These are phyloP conservation scores for Drosophila kuntzei DNA, from an alignment of 2,888 invertebrate species.

Conservation along the genomic window DNA sequence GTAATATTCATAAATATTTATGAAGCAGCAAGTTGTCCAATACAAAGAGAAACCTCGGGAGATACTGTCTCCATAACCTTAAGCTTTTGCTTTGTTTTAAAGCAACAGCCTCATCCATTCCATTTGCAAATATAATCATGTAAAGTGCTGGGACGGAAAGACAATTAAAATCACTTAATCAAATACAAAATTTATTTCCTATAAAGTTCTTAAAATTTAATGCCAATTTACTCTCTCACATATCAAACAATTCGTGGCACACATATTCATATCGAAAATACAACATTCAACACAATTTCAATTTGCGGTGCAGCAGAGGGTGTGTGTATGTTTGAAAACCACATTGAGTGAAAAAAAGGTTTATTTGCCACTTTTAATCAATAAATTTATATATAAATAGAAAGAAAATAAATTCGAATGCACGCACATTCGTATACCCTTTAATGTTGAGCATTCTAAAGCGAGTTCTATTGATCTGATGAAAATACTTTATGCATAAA, in stretches of 20 bases:
- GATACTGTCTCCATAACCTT: conserved; percentile 20
- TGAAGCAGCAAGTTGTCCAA: conserved; percentile 51
- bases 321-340: conserved; percentile 9
- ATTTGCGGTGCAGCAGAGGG: conserved; percentile 34
- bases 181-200: not conserved
- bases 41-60: conserved; percentile 38
- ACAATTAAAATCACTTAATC: conserved; percentile 39
- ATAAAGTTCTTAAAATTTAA: conserved; percentile 2
- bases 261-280: conserved; percentile 12
- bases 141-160: conserved; percentile 37
- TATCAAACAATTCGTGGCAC: conserved; percentile 2
- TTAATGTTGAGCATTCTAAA: not conserved
- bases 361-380: conserved; percentile 48
- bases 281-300: conserved; percentile 48
- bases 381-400: conserved; percentile 14
- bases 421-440: not conserved
- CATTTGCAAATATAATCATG: conserved; percentile 44
- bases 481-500: not conserved
- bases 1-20: conserved; percentile 76
- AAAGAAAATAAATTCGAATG: conserved; percentile 6
- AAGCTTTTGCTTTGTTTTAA: conserved; percentile 3
- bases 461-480: not conserved
- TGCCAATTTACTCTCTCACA: conserved; percentile 3
- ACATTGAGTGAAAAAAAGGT: conserved; percentile 29
- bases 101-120: conserved; percentile 2